Base-by-base conservation (phyloP, 2,113 vertebrate species). In the Stigmatopora nigra region DNA sequence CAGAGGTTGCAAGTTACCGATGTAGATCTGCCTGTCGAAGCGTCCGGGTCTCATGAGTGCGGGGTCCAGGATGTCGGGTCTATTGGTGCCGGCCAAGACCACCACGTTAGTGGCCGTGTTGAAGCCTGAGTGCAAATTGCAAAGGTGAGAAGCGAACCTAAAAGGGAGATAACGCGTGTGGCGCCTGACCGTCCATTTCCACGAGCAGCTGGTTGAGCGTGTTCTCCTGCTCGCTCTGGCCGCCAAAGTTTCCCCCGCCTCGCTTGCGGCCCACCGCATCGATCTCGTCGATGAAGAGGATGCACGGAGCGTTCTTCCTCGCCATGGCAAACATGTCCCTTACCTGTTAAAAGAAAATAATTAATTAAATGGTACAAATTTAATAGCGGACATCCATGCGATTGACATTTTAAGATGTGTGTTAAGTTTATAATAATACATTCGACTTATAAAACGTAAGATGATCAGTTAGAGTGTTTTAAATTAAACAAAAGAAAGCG, bases 251-350 rank as follows among this genome's bases (percentile, higher is more conserved):
- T 59, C 95, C 93, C 38, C 93, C 87, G 55, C 94, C 95, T 78
- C 95, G 89, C 75, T 97, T 98, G 76, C 95, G 90, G 25, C 95
- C 95, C n/a, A 98, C 95, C 0, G 95, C 95, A 31, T 98, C 95
- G 8, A 98, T 98, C 82, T 98, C 95, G 12, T 97, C 95, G 16
- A 98, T 98, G 90, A 98, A 98, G 71, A 98, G 94, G 85, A 97
- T 98, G 83, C 95, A 98, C 0, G 95, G 95, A 1, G 95, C 95
- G 17, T 95, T 96, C 83, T 98, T 97, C 62, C 94, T 92, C 55
- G 95, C 95, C 84, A 96, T 83, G 44, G 92, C 86, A 79, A 98
- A 98, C 58, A 98, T 89, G 75, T 96, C 95, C 72, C 95, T 89
- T 14, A 97, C 95, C 95, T 98, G 68, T 11, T n/a, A 35, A n/a